These are phyloP conservation scores for Plectropomus leopardus DNA, from an alignment of 2,113 vertebrate genomes.

Conservation along the genomic window DNA sequence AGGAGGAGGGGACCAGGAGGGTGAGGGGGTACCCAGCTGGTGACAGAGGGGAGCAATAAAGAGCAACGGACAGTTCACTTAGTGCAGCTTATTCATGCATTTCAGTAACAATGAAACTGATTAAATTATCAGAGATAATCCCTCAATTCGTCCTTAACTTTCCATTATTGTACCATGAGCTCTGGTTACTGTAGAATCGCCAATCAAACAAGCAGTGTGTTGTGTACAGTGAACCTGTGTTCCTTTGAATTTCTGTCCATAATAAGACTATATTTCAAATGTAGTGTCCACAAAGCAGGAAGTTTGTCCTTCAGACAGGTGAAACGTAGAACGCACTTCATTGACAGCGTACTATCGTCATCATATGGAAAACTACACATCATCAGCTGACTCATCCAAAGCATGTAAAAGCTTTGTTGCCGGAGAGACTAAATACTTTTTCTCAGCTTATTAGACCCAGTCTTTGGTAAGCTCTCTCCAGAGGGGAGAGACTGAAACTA, in stretches of 20 bases:
- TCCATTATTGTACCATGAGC: background rate
- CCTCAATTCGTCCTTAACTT: background rate
- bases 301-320: background rate
- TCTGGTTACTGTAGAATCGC: background rate
- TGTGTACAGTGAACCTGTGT: background rate
- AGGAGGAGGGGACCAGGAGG: background rate
- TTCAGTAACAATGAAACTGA: conserved; percentile 20
- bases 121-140: conserved; percentile 13
- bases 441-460: background rate
- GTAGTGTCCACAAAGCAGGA: background rate
- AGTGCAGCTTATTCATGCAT: conserved; percentile 23
- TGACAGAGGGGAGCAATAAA: conserved; percentile 49
- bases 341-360: background rate
- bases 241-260: background rate
- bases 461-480: background rate
- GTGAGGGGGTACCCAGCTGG: conserved; percentile 47
- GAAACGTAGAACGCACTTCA: background rate
- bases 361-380: background rate
- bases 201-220: background rate
- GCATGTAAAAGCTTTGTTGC: background rate
- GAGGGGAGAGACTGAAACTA: background rate
- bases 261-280: background rate
- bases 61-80: conserved; percentile 40
- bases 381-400: background rate
- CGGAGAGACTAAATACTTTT: background rate